These are phyloP conservation scores for Zaprionus africanus DNA, from an alignment of 1,140 invertebrate genomes.

Conservation along the genomic window DNA sequence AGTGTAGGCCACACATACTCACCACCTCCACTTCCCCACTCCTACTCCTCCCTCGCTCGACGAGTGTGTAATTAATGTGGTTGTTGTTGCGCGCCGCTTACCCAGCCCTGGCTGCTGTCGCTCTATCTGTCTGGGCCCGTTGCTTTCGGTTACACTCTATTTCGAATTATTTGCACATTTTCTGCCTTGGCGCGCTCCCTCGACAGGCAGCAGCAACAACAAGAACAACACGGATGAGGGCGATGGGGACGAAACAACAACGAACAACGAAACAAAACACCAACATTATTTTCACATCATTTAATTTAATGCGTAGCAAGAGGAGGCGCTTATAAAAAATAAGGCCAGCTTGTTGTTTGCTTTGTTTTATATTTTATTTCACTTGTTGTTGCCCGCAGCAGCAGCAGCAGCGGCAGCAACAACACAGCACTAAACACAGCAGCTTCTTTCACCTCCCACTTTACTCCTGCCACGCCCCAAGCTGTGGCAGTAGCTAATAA, in stretches of 20 bases:
- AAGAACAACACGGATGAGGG: slow-evolving; percentile 20
- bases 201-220: slow-evolving; percentile 7
- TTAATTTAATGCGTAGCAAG: slow-evolving; percentile 73
- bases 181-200: slow-evolving; percentile 50
- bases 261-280: slow-evolving; percentile 41
- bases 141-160: slow-evolving; percentile 71
- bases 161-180: slow-evolving; percentile 78
- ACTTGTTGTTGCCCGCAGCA: slow-evolving; percentile 62
- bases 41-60: neutral
- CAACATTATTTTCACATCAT: slow-evolving; percentile 79
- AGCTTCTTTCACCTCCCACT: neutral
- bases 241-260: neutral
- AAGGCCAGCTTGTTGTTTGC: slow-evolving; percentile 69
- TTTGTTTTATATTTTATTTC: slow-evolving; percentile 78
- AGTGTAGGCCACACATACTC: slow-evolving; percentile 45
- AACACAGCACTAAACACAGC: neutral
- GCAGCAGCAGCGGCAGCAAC: slow-evolving; percentile 18
- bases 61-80: slow-evolving; percentile 65
- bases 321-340: slow-evolving; percentile 60
- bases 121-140: slow-evolving; percentile 31
- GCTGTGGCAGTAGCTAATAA: slow-evolving; percentile 56
- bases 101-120: slow-evolving; percentile 13
- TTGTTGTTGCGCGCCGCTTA: slow-evolving; percentile 52
- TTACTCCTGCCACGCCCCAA: neutral
- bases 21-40: neutral